A percentile compares a stretch with the other conserved stretches of the same genome.
phyloP scores from a whole-genome alignment of 2,113 vertebrate genomes.

The Pluvianellus socialis region DNA sequence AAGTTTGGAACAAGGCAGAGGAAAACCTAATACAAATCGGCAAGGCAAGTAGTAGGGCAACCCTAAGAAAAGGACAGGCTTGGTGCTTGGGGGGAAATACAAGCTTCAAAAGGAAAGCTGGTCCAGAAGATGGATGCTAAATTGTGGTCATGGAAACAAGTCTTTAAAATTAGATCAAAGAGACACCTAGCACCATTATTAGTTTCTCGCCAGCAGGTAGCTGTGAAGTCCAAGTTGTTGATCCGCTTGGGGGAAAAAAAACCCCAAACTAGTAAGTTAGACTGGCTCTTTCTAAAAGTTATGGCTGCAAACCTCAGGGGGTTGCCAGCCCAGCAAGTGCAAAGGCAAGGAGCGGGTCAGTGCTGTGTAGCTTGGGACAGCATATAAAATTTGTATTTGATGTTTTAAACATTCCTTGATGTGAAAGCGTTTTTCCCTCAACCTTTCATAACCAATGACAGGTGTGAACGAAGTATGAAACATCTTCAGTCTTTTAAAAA shows the following conservation, averaged over 20 bases:
- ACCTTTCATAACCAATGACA: accelerated
- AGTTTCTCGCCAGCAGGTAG: background rate
- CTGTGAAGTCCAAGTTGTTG: background rate
- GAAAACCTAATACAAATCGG: background rate
- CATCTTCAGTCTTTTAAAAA: background rate
- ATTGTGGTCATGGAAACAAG: background rate
- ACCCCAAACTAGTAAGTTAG: background rate
- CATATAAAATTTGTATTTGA: background rate
- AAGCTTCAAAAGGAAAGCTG: background rate
- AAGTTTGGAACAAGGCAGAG: background rate
- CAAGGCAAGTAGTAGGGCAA: background rate
- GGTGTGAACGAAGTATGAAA: background rate
- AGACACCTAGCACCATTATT: background rate
- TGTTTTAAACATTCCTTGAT: background rate
- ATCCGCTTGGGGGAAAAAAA: background rate
- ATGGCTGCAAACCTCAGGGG: background rate
- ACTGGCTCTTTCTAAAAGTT: background rate
- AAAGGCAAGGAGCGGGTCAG: background rate
- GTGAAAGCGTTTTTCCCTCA: background rate
- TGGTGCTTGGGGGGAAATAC: background rate
- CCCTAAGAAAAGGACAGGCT: background rate
- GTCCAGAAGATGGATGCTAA: background rate
- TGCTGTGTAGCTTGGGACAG: background rate
- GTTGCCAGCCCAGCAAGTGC: background rate
- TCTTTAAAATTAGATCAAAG: background rate